These are phyloP conservation scores for Microtus pennsylvanicus DNA, from an alignment of 2,113 vertebrate genomes.

Conservation along the genomic window DNA sequence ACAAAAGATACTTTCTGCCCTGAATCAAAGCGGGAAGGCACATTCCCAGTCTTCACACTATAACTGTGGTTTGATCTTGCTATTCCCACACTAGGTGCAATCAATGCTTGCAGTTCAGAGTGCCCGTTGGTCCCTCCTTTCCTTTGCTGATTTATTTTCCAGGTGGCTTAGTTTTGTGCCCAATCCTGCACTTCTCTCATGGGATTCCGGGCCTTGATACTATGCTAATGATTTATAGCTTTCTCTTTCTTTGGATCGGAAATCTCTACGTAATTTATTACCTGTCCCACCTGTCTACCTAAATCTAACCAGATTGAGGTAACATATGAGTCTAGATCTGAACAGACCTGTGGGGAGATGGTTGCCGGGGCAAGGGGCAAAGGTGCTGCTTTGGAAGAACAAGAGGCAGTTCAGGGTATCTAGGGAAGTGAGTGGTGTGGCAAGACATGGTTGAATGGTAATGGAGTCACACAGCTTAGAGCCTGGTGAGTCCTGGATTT, in stretches of 20 bases:
- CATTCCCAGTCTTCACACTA: neutral
- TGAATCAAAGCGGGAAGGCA: neutral
- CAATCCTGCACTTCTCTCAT: neutral
- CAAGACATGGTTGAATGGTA: neutral
- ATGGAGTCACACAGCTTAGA: neutral
- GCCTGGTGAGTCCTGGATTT: neutral
- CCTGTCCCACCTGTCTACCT: neutral
- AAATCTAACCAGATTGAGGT: neutral
- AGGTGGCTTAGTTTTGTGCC: neutral
- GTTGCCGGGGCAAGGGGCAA: too few species aligned
- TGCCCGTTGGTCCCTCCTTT: neutral
- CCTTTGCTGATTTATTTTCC: neutral
- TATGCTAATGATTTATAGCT: neutral
- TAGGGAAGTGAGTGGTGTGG: neutral
- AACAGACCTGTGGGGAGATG: neutral
- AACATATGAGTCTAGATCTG: neutral
- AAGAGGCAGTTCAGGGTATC: neutral
- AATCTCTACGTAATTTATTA: neutral
- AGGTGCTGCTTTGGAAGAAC: neutral
- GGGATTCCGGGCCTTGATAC: neutral
- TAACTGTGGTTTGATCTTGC: neutral
- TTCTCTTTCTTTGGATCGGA: neutral
- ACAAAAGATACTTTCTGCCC: neutral
- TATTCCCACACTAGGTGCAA: neutral
- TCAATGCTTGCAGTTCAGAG: neutral